Percentiles rank a stretch among this genome's conserved stretches.
Evolutionary conservation across 2,888 invertebrate genomes (phyloP).

Genomic region (Amblyjoppa proteus): DNA sequence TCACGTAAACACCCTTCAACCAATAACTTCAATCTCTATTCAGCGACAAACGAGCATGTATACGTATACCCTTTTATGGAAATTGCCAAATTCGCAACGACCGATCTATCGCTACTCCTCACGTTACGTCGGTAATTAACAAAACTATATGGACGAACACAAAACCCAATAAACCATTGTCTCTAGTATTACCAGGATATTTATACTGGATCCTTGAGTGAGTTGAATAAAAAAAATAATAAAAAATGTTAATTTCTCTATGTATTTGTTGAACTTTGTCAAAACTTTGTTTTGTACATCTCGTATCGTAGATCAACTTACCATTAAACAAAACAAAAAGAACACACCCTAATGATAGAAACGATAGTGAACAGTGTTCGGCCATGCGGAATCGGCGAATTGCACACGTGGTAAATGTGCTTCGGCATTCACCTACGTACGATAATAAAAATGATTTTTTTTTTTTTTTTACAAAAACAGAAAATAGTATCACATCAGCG

Average conservation of each 20-base stretch:
- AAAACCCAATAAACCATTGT: constrained; percentile 51
- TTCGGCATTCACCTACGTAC: constrained; percentile 50
- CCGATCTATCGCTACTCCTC: constrained; percentile 10
- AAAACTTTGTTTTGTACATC: constrained; percentile 8
- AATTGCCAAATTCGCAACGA: neutral
- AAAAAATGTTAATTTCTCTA: constrained; percentile 53
- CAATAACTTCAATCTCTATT: constrained; percentile 13
- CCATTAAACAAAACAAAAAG: constrained; percentile 19
- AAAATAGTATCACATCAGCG: constrained; percentile 13
- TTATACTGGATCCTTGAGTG: constrained; percentile 50
- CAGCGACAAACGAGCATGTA: constrained; percentile 3
- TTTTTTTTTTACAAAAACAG: constrained; percentile 14
- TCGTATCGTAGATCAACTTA: constrained; percentile 5
- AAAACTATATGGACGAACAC: constrained; percentile 48
- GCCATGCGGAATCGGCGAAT: constrained; percentile 17
- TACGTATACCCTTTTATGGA: neutral
- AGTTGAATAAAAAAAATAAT: constrained; percentile 32
- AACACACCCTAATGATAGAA: constrained; percentile 28
- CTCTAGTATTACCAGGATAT: constrained; percentile 52
- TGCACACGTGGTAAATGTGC: constrained; percentile 43
- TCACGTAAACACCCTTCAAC: constrained; percentile 14
- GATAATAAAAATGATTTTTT: constrained; percentile 20
- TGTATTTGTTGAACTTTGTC: constrained; percentile 3
- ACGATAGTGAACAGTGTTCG: constrained; percentile 35
- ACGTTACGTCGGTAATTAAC: neutral